phyloP scores from a whole-genome alignment of 2,113 vertebrate species.

The Zosterops pallidus region DNA sequence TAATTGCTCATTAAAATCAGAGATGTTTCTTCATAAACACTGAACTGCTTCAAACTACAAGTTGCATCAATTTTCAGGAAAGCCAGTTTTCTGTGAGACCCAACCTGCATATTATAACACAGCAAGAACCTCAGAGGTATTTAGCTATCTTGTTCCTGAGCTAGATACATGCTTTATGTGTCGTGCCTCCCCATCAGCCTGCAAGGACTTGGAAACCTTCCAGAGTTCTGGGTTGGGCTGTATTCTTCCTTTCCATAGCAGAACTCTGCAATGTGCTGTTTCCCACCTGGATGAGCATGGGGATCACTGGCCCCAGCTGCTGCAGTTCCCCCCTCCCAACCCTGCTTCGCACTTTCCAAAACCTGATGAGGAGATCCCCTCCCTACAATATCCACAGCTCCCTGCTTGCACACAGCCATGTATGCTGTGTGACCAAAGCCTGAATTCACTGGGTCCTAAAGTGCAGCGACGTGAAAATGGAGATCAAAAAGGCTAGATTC shows the following conservation, averaged over 20 bases:
- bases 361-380: background rate
- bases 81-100: background rate
- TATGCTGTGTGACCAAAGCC: rapidly evolving
- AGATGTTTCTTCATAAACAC: background rate
- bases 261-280: background rate
- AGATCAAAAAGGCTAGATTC: background rate
- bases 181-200: background rate
- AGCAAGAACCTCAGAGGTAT: background rate
- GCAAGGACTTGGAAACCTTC: background rate
- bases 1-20: background rate
- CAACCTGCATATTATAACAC: background rate
- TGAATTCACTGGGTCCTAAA: background rate
- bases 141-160: rapidly evolving
- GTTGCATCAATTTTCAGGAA: background rate
- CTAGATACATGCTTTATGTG: background rate
- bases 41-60: background rate
- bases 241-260: background rate
- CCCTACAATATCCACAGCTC: background rate
- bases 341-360: background rate
- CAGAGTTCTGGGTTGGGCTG: background rate
- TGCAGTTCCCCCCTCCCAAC: rapidly evolving
- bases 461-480: background rate
- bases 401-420: background rate
- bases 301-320: background rate
- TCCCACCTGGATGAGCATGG: background rate